A percentile compares a stretch with the other conserved stretches of the same genome.
These are phyloP conservation scores for Drosophila phalerata DNA, from an alignment of 2,888 invertebrate genomes.

Conservation along the genomic window DNA sequence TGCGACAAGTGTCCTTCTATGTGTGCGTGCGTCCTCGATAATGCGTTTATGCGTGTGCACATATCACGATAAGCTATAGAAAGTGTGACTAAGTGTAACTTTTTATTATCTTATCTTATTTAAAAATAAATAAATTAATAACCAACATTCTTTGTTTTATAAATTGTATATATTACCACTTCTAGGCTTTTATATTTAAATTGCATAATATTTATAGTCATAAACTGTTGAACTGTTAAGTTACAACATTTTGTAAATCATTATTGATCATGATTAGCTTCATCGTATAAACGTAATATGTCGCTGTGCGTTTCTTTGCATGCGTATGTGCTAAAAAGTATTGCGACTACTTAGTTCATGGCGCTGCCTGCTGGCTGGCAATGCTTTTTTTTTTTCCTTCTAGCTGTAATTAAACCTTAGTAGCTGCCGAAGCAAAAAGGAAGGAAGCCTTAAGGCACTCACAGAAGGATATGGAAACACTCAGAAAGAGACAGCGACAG, in stretches of 20 bases:
- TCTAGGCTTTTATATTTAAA: too few species aligned
- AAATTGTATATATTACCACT: too few species aligned
- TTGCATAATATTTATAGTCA: too few species aligned
- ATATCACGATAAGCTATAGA: not conserved
- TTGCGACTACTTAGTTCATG: conserved; percentile 44
- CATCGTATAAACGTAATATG: conserved; percentile 1
- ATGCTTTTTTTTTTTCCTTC: conserved; percentile 14
- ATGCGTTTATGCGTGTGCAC: conserved; percentile 7
- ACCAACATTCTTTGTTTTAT: too few species aligned
- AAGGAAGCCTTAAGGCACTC: conserved; percentile 61
- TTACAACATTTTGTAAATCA: too few species aligned
- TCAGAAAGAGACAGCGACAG: conserved; percentile 6
- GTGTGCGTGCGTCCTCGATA: not conserved
- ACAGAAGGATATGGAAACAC: conserved; percentile 16
- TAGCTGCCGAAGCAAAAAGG: conserved; percentile 51
- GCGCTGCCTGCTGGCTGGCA: conserved; percentile 26
- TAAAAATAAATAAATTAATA: too few species aligned
- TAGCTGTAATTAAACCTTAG: conserved; percentile 74
- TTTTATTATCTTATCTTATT: too few species aligned
- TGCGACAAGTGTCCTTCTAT: conserved; percentile 59
- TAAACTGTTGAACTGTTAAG: too few species aligned
- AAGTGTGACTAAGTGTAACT: not conserved
- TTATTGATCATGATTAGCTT: not conserved
- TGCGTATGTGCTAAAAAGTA: conserved; percentile 55
- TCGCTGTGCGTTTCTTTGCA: conserved; percentile 22